Evolutionary conservation across 2,113 vertebrate genomes (phyloP).

Genomic region (Poeciliopsis occidentalis): DNA sequence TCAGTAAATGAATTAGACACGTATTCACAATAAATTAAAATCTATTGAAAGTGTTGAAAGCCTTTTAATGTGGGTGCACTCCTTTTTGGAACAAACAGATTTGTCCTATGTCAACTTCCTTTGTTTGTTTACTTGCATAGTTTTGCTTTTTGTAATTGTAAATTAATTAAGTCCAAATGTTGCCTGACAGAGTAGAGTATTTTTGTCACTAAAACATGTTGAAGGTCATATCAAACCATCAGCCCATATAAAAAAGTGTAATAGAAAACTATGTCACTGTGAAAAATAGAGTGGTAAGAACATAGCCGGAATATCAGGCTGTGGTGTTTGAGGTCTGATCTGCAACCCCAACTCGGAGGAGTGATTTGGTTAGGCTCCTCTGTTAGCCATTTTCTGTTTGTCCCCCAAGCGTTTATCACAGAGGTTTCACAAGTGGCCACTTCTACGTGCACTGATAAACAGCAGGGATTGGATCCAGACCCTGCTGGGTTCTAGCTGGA

Average conservation of each 20-base stretch:
- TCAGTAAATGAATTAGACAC: background rate
- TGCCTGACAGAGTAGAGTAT: background rate
- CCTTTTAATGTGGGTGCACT: background rate
- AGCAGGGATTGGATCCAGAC: slow-evolving; percentile 77
- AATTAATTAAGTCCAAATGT: slow-evolving; percentile 3
- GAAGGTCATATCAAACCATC: slow-evolving; percentile 11
- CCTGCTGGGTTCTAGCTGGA: slow-evolving; percentile 56
- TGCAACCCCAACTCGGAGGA: slow-evolving; percentile 46
- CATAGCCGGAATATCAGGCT: slow-evolving; percentile 15
- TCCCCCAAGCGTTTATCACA: slow-evolving; percentile 57
- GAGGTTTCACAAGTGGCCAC: slow-evolving; percentile 66
- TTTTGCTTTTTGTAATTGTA: slow-evolving; percentile 2
- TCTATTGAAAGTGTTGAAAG: background rate
- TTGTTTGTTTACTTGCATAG: background rate
- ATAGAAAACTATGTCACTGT: slow-evolving; percentile 21
- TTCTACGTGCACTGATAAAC: slow-evolving; percentile 70
- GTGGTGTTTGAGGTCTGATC: slow-evolving; percentile 32
- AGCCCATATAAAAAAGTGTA: slow-evolving; percentile 1
- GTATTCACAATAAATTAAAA: background rate
- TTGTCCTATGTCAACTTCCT: background rate
- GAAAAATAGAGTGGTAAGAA: slow-evolving; percentile 35
- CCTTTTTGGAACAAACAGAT: background rate
- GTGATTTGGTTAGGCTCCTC: slow-evolving; percentile 39
- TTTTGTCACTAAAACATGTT: slow-evolving; percentile 5
- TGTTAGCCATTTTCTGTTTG: slow-evolving; percentile 42